Percentiles rank a stretch among this genome's conserved stretches.
Conservation (phyloP, 2,888 invertebrate species). For the Rhaphigaster nebulosa region DNA sequence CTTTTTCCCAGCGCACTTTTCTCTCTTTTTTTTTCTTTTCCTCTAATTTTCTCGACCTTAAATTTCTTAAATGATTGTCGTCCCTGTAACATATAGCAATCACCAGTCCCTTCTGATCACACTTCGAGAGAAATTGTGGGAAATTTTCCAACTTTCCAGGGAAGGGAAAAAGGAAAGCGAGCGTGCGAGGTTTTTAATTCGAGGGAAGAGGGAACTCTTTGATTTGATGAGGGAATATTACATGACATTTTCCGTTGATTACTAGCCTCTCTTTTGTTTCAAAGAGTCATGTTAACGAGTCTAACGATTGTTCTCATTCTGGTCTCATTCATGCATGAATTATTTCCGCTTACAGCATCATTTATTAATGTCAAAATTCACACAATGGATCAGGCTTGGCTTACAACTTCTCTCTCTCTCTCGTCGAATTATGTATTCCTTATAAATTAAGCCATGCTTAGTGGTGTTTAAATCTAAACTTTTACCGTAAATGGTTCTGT, state of each 20-base stretch:
- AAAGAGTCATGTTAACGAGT: background rate
- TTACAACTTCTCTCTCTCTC: too few species aligned
- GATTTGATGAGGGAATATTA: conserved; percentile 14
- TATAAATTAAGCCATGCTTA: too few species aligned
- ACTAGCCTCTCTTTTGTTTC: background rate
- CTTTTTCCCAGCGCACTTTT: background rate
- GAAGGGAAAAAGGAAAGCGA: background rate
- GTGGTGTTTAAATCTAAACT: too few species aligned
- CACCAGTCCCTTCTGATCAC: background rate
- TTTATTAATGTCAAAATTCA: too few species aligned
- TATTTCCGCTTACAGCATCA: background rate
- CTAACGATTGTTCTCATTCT: background rate
- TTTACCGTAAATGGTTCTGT: too few species aligned
- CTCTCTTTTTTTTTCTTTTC: conserved; percentile 7
- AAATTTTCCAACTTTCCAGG: background rate
- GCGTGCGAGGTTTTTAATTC: background rate
- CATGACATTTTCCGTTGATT: conserved; percentile 14
- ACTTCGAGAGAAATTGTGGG: background rate
- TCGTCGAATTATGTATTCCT: too few species aligned
- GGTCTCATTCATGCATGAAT: background rate
- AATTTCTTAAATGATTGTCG: background rate
- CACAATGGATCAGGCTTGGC: too few species aligned
- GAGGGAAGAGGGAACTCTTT: background rate
- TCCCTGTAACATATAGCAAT: background rate
- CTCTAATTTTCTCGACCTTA: background rate